Evolutionary conservation across 2,888 invertebrate genomes (phyloP), one percentile per base, ranked within the genome.

Genomic region (Macaria notata): DNA sequence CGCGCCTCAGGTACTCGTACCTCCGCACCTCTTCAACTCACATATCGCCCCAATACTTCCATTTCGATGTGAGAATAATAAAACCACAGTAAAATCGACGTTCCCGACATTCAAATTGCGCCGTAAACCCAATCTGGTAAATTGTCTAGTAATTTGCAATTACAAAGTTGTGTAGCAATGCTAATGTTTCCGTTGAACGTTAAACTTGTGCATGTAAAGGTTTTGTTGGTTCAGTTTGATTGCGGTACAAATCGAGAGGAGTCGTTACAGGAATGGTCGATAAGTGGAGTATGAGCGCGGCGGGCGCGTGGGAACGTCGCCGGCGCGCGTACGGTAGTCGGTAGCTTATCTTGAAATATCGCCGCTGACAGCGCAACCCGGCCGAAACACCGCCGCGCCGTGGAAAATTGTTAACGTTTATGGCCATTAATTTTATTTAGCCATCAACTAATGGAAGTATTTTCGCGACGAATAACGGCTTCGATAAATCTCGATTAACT

Each of bases 321-420:
- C 73, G 72, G 71, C 70, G 70, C 72, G 31, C 73, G 72, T 72
- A 75, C 69, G 63, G 64, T 62, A 52, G 52, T 43, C 36, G 75
- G 75, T 76, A 69, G 78, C 84, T 87, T 87, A 87, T 88, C 86
- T 84, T 81, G 86, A 84, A 81, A 84, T 83, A 85, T 86, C 82
- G 78, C 72, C 73, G 84, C 78, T 77, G 86, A 86, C 83, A 78
- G 73, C 75, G 70, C 76, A 68, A 74, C 72, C 72, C 73, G 75
- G 74, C 75, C 71, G 72, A 71, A 63, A 61, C 64, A 74, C 70
- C 65, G 71, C 65, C 54, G 54, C 68, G 62, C 74, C 73, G 71
- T 73, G 74, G 74, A 78, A 81, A 80, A 80, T 82, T 78, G 77
- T 75, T 80, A 76, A 73, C 75, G 74, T 71, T 77, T 76, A 76